phyloP scores from a whole-genome alignment of 2,797 vertebrate species.

The Megaceryle alcyon region DNA sequence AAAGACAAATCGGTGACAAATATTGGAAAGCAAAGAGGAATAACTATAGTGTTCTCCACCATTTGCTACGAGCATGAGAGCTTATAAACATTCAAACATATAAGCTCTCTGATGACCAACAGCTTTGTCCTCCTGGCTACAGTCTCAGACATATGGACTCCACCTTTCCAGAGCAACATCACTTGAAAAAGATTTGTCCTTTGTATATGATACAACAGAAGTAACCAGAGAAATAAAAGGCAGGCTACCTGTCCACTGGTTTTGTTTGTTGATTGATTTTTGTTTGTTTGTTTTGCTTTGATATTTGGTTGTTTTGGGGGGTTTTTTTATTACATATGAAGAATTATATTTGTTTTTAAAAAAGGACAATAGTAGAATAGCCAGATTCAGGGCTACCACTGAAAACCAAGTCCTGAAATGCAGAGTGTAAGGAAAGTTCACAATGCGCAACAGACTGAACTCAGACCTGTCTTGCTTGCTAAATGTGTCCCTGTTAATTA shows the following conservation, averaged over 20 bases:
- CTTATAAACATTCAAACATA: background rate
- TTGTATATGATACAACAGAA: background rate
- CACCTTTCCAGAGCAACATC: background rate
- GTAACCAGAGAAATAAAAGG: background rate
- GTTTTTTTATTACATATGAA: background rate
- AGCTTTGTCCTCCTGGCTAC: accelerated
- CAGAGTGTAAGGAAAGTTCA: background rate
- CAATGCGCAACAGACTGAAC: background rate
- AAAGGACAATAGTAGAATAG: background rate
- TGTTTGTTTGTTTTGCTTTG: too few species aligned
- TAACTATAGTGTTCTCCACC: background rate
- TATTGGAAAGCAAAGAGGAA: background rate
- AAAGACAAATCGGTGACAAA: background rate
- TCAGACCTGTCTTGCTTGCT: background rate
- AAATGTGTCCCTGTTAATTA: accelerated
- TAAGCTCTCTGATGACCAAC: background rate
- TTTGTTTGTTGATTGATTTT: too few species aligned
- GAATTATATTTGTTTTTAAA: background rate
- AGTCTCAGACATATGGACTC: accelerated
- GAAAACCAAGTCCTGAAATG: background rate
- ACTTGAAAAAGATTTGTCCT: background rate
- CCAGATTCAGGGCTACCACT: background rate
- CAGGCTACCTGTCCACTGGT: background rate
- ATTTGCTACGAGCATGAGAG: background rate
- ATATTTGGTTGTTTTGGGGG: too few species aligned